Percentiles rank a stretch among this genome's conserved stretches.
Conservation (phyloP, 1,140 invertebrate species). For the Scaptomyza montana region DNA sequence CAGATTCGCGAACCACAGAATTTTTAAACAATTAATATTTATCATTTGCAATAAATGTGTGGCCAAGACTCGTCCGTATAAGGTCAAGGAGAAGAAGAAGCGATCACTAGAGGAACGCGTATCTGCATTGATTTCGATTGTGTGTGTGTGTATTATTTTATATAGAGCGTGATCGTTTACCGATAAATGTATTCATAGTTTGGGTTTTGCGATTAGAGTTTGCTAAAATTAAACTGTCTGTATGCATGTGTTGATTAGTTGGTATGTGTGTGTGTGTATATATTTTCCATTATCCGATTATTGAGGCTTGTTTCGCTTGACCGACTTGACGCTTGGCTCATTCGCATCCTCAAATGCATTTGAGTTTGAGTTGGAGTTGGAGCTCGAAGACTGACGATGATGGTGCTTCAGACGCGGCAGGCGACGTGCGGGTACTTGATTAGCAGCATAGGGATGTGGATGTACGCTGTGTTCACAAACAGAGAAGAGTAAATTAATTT, state of each 20-base stretch:
- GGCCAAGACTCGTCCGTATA: conserved; percentile 16
- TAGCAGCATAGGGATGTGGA: conserved; percentile 67
- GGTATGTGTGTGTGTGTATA: conserved; percentile 6
- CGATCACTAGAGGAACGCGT: neutral
- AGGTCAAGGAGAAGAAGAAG: neutral
- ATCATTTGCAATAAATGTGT: conserved; percentile 13
- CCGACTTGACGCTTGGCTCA: conserved; percentile 35
- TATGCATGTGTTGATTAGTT: neutral
- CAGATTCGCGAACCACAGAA: neutral
- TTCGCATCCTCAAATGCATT: conserved; percentile 18
- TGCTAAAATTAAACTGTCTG: conserved; percentile 13
- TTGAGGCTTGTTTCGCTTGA: conserved; percentile 58
- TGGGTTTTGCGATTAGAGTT: conserved; percentile 18
- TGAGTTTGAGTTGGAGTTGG: neutral
- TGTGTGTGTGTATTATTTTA: too few relatives aligned
- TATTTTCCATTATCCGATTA: conserved; percentile 21
- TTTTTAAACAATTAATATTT: neutral
- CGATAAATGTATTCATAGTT: conserved; percentile 6
- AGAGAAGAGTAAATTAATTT: conserved; percentile 13
- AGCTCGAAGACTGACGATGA: conserved; percentile 29
- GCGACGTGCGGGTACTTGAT: conserved; percentile 44
- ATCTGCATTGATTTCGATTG: conserved; percentile 4
- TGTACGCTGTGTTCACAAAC: conserved; percentile 51
- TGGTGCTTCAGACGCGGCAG: conserved; percentile 65
- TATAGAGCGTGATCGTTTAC: neutral